Percentiles rank a stretch among this genome's conserved stretches.
These are phyloP conservation scores for Hemicordylus capensis DNA, from an alignment of 2,113 vertebrate species.

Conservation along the genomic window DNA sequence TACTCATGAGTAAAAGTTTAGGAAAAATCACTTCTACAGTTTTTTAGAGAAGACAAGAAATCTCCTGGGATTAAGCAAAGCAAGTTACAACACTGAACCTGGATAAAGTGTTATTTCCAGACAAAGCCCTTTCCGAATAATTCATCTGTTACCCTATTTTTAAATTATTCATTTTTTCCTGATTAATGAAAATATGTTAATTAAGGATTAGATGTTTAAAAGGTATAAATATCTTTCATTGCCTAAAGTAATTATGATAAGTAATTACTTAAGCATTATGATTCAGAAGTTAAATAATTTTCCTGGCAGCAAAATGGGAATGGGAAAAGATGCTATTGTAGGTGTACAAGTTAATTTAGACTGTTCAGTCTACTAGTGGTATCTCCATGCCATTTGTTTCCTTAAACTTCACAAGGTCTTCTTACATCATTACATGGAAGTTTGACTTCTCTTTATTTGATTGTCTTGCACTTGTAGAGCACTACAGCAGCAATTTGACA, in stretches of 20 bases:
- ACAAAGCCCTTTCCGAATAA: slow-evolving; percentile 71
- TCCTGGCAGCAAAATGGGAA: slow-evolving; percentile 64
- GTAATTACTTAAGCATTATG: slow-evolving; percentile 85
- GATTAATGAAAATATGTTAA: slow-evolving; percentile 93
- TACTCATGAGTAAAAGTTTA: background rate
- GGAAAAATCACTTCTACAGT: background rate
- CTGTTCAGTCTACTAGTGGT: slow-evolving; percentile 26
- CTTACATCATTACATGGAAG: background rate
- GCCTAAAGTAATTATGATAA: slow-evolving; percentile 85
- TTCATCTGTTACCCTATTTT: slow-evolving; percentile 77
- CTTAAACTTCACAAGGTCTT: slow-evolving; percentile 31
- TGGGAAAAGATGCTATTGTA: slow-evolving; percentile 66
- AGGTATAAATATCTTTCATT: slow-evolving; percentile 83
- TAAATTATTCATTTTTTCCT: slow-evolving; percentile 86
- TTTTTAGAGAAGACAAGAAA: slow-evolving; percentile 21
- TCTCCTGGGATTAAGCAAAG: background rate
- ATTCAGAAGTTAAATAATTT: slow-evolving; percentile 84
- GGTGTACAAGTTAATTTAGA: slow-evolving; percentile 58
- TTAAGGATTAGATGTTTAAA: slow-evolving; percentile 83
- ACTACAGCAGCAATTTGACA: background rate
- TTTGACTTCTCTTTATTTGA: slow-evolving; percentile 15
- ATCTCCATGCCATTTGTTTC: slow-evolving; percentile 55
- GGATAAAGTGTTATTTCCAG: slow-evolving; percentile 38
- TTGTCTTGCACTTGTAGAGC: background rate
- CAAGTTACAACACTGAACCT: slow-evolving; percentile 25